Base-by-base conservation (phyloP, 2,888 invertebrate genomes). In the Arctia plantaginis region DNA sequence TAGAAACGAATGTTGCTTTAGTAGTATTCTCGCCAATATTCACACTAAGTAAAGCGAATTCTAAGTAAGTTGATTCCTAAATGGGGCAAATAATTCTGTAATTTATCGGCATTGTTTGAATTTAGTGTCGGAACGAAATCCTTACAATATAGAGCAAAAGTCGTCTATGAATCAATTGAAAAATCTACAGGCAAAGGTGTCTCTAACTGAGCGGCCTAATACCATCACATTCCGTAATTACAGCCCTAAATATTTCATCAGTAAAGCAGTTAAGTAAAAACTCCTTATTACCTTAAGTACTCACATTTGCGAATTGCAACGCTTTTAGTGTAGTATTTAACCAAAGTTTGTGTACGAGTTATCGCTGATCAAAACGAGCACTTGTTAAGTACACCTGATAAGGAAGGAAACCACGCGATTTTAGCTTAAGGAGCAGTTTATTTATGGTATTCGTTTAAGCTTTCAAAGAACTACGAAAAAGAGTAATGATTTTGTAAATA, bases 321-420 rank as follows among this genome's bases (percentile, higher is more conserved):
- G 80, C 80, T 82, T 76, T 72, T 62, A 33, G 35, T 47, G 64
- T 18, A 75, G 72, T 62, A 71, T 55, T 69, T 66, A 72, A 76
- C 80, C 73, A 69, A 78, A 82, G 77, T 79, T 69, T 47, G 47
- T 35, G 67, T 72, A 33, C 33, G 70, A 64, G 23, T 64, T 84
- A 85, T 85, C 84, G 72, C 62, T 51, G 77, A 84, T 85, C 83
- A 77, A 71, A 64, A 79, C 66, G 47, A 77, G 67, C n/a, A 78
- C 85, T 82, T 81, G 68, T 20, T 66, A 74, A 80, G 79, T 83
- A 72, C 74, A 41, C 51, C 73, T 67, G 85, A 85, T 85, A 84
- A 82, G 72, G 71, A 80, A 84, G 75, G 73, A 47, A 68, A n/a
- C 73, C 76, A 76, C 86, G 81, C 82, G 78, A 80, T 77, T 78